Evolutionary conservation across 2,888 invertebrate species (phyloP), one percentile per base, ranked within the genome.

Genomic region (Microplitis deprimator): DNA sequence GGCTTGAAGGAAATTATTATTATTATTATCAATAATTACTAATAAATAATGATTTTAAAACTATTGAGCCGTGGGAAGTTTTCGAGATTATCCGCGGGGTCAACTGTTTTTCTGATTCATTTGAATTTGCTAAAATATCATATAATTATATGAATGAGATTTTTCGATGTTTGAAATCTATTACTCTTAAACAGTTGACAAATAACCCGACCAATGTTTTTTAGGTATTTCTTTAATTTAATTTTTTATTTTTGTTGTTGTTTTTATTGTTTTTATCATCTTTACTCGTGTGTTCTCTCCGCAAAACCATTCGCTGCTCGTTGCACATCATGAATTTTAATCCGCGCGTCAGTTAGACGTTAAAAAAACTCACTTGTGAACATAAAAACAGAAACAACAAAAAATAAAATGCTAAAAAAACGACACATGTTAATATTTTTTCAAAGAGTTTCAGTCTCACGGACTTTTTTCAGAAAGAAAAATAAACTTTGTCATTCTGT

Each of bases 281-380:
- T 39, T 40, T 65, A 76, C 40, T 65, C 77, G 75, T 77, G 73
- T 40, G 80, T 76, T 62, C 77, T 73, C 75, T 77, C 50, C 78
- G 17, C 78, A 78, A 76, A 76, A 76, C 78, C 80, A 78, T 80
- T 81, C 78, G 79, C 76, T 76, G 79, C 78, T 81, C 81, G 80
- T 79, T 80, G 81, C 81, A 81, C 81, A 84, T 82, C 83, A 85
- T 86, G 86, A 86, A 85, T 86, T 86, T 85, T 86, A 85, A 85
- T 85, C 82, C 84, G 74, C 76, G 77, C 73, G 76, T 76, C 76
- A 77, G 78, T 73, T 71, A 73, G 62, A 62, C 60, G 59, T 77
- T n/a, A 40, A n/a, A 78, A 81, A 80, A 81, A 80, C 41, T 40
- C 62, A 73, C 40, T 68, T 68, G 40, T 67, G 67, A 38, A 68